Percentiles rank a stretch among this genome's conserved stretches.
phyloP scores from a whole-genome alignment of 2,888 invertebrate genomes.

The Hipparchia sbordonii region DNA sequence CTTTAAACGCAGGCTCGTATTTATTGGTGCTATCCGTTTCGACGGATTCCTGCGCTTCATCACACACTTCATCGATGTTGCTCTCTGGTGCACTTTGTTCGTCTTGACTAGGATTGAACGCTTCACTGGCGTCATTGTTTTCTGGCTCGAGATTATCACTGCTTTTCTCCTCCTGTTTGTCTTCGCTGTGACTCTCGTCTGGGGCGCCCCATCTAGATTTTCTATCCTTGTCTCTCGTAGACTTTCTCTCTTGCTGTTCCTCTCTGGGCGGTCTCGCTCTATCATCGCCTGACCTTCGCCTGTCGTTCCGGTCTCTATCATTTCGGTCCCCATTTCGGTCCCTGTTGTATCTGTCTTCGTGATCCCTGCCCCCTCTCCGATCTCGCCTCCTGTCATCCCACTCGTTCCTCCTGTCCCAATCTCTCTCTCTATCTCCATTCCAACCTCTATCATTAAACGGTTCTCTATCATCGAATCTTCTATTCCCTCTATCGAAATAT shows the following conservation, averaged over 20 bases:
- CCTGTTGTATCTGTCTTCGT: conserved; percentile 56
- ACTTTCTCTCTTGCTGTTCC: conserved; percentile 42
- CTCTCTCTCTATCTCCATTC: conserved; percentile 62
- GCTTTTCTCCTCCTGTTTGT: conserved; percentile 28
- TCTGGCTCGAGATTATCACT: conserved; percentile 38
- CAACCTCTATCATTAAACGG: conserved; percentile 65
- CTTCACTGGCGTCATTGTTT: conserved; percentile 19
- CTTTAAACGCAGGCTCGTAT: conserved; percentile 25
- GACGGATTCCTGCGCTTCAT: conserved; percentile 15
- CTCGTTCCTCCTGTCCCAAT: conserved; percentile 58
- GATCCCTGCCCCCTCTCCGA: conserved; percentile 53
- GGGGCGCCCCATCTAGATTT: conserved; percentile 76
- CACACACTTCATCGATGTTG: conserved; percentile 19
- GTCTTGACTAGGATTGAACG: conserved; percentile 30
- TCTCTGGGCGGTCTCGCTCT: conserved; percentile 43
- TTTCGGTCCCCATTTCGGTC: conserved; percentile 44
- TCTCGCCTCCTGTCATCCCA: conserved; percentile 65
- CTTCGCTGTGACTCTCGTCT: conserved; percentile 49
- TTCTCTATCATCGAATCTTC: conserved; percentile 71
- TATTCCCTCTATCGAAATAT: conserved; percentile 68
- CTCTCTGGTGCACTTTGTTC: conserved; percentile 28
- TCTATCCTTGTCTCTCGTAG: conserved; percentile 65
- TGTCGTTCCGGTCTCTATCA: conserved; percentile 47
- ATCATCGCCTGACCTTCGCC: conserved; percentile 57
- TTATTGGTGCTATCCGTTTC: background rate